Conservation (phyloP, 2,888 invertebrate genomes). For the Monoplex corrugatus region DNA sequence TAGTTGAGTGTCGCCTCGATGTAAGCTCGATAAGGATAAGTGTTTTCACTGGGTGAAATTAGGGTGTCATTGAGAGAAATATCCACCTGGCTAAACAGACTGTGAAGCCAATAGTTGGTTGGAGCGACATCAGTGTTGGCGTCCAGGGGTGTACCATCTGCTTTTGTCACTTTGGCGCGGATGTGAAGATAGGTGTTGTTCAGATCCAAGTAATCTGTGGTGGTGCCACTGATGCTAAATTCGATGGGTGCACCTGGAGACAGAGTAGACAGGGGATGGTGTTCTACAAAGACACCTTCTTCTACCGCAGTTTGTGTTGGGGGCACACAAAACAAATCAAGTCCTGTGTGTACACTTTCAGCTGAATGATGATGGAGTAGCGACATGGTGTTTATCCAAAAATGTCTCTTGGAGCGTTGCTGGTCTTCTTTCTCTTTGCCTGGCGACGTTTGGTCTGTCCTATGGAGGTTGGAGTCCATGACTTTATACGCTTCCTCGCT, state of each 20-base stretch:
- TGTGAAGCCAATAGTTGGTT: not conserved
- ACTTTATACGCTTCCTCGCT: too few species aligned
- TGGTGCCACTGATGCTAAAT: not conserved
- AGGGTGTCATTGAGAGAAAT: not conserved
- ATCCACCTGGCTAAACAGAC: not conserved
- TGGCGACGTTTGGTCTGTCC: not conserved
- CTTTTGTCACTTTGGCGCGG: not conserved
- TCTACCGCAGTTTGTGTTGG: not conserved
- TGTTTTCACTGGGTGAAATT: conserved; percentile 3
- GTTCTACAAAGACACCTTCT: conserved; percentile 10
- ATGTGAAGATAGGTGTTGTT: not conserved
- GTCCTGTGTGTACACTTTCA: conserved; percentile 27
- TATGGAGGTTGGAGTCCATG: not conserved
- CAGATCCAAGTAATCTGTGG: not conserved
- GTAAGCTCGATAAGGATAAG: not conserved
- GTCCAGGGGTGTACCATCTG: too few species aligned
- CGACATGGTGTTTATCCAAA: not conserved
- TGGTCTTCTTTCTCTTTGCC: conserved; percentile 19
- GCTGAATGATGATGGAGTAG: conserved; percentile 32
- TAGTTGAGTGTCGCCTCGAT: not conserved
- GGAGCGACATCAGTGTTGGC: not conserved
- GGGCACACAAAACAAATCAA: not conserved
- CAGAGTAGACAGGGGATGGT: not conserved
- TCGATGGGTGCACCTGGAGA: conserved; percentile 8
- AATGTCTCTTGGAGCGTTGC: not conserved